These are phyloP conservation scores for Istiophorus platypterus DNA, from an alignment of 2,113 vertebrate species.

Conservation along the genomic window DNA sequence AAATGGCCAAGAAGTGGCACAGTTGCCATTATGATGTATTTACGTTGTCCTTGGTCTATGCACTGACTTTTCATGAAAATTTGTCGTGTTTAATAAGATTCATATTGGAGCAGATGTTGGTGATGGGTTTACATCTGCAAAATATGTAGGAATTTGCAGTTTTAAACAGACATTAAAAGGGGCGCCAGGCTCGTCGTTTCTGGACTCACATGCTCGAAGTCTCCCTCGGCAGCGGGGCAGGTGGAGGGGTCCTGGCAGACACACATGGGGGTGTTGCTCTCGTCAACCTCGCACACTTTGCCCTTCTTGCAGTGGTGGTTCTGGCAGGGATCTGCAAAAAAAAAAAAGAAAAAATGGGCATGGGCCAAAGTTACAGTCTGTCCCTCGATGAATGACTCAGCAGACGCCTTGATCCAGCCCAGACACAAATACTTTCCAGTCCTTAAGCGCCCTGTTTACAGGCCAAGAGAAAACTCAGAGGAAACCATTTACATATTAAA, in stretches of 20 bases:
- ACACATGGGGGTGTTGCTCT: conserved; percentile 95
- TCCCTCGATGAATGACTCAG: background rate
- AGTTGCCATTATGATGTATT: too few relatives aligned
- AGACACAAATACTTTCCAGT: background rate
- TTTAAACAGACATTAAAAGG: too few relatives aligned
- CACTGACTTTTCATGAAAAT: too few relatives aligned
- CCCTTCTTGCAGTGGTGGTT: conserved; percentile 98
- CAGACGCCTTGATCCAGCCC: too few relatives aligned
- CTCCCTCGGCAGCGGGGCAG: conserved; percentile 87
- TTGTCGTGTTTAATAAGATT: too few relatives aligned
- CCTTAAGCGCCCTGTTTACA: background rate
- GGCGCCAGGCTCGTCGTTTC: too few relatives aligned
- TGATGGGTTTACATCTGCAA: background rate
- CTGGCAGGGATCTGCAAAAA: conserved; percentile 90
- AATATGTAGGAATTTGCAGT: background rate
- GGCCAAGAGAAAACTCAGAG: background rate
- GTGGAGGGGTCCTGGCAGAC: conserved; percentile 97
- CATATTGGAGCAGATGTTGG: too few relatives aligned
- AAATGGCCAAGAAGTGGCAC: too few relatives aligned
- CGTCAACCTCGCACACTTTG: conserved; percentile 96
- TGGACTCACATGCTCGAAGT: conserved; percentile 94
- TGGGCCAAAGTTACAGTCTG: background rate
- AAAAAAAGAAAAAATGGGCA: background rate
- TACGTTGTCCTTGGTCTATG: too few relatives aligned
- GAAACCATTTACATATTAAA: background rate